Evolutionary conservation across 2,888 invertebrate genomes (phyloP), one percentile per base, ranked within the genome.

Genomic region (Agelastica alni): DNA sequence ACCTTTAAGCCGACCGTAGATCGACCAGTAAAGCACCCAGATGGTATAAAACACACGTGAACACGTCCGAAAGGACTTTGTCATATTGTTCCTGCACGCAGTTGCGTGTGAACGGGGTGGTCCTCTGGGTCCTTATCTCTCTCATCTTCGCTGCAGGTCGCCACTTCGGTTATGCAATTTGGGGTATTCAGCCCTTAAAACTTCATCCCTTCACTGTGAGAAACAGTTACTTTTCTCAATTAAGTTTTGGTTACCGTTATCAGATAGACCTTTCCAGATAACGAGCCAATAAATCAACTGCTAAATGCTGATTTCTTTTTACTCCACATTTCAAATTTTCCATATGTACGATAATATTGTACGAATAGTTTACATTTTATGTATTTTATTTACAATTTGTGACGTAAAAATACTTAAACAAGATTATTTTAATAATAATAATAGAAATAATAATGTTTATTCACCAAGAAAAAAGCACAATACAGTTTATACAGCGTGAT

Each of bases 61-160:
- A 48, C 31, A 18, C 4, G 26, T 16, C 49, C 37, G 10, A 39
- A 49, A 49, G 14, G 41, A 49, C 41, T 20, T 39, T 16, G 16
- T 39, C 26, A 22, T 39, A 47, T 49, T 49, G 42, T 49, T 49
- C 14, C 36, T 22, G 20, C 20, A 51, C 43, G 45, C 56, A 56
- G 59, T 66, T 67, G 69, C 69, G 69, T 69, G 69, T 69, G 69
- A 69, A 69, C 68, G 67, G 68, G 68, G 69, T 69, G 69, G 69
- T 68, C 69, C 58, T 42, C 34, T 55, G 54, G 56, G 63, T 63
- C 58, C 66, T 69, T 69, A 69, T 69, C 69, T 64, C 41, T 48
- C 56, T 48, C 45, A 65, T 67, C 66, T 61, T 46, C 67, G 18
- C 68, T 54, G 63, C 69, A 59, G 66, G 68, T 61, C 37, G 57